Conservation (phyloP, 1,140 invertebrate genomes). For the Dreissena rostriformis region DNA sequence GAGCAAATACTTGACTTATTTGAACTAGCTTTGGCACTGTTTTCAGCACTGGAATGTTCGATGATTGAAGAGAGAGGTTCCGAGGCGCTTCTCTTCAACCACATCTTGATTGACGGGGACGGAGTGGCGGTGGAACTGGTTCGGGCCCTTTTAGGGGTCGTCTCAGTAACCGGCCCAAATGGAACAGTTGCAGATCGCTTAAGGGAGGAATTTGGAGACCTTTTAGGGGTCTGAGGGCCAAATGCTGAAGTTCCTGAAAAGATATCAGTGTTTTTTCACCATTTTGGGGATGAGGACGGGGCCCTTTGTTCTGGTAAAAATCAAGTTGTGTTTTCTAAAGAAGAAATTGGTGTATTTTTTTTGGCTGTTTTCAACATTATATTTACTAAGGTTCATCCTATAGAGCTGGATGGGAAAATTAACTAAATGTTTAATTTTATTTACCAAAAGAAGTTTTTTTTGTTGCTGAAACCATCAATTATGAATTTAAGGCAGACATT, state of each 20-base stretch:
- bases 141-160: constrained; percentile 37
- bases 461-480: no score
- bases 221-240: constrained; percentile 5
- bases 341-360: no score
- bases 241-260: constrained; percentile 32
- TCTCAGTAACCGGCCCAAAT: constrained; percentile 30
- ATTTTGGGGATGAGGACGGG: no score
- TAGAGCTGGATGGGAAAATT: no score
- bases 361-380: no score
- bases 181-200: constrained; percentile 34
- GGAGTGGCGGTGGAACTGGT: background rate
- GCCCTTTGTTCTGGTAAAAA: no score
- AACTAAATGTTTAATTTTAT: no score
- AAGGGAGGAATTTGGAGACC: background rate
- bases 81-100: constrained; percentile 47
- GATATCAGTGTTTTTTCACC: no score
- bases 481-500: no score
- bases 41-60: background rate
- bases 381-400: no score
- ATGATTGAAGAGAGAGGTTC: background rate
- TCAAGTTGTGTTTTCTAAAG: no score
- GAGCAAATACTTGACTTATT: background rate
- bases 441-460: no score
- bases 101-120: constrained; percentile 51
- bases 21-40: background rate